These are phyloP conservation scores for Drosophila sulfurigaster DNA, from an alignment of 1,140 invertebrate species.

Conservation along the genomic window DNA sequence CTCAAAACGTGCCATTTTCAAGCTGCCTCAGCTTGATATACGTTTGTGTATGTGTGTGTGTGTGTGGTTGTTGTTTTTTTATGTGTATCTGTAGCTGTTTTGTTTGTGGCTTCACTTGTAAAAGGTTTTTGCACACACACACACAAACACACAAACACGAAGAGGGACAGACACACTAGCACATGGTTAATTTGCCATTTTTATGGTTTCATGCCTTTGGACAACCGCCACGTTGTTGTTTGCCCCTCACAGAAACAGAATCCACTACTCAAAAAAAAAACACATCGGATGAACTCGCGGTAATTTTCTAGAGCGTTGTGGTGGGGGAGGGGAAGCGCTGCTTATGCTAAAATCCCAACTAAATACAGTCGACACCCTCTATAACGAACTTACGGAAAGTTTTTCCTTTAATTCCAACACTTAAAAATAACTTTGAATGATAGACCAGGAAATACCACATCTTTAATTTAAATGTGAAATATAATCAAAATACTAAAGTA, in stretches of 20 bases:
- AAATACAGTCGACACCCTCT: neutral
- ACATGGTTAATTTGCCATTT: conserved; percentile 81
- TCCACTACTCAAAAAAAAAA: conserved; percentile 9
- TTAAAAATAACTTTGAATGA: neutral
- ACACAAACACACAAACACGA: neutral
- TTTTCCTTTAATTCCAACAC: neutral
- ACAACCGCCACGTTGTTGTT: conserved; percentile 18
- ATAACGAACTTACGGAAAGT: neutral
- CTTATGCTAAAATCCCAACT: conserved; percentile 20
- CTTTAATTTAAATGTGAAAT: neutral
- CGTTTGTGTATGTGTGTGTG: conserved; percentile 23
- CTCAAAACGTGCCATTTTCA: conserved; percentile 78
- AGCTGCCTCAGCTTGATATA: conserved; percentile 60
- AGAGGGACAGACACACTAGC: conserved; percentile 30
- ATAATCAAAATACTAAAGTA: no score
- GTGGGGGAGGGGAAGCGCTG: neutral
- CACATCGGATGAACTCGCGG: conserved; percentile 13
- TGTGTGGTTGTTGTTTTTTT: conserved; percentile 18
- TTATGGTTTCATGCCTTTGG: conserved; percentile 80
- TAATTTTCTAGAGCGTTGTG: conserved; percentile 23
- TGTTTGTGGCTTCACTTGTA: conserved; percentile 74
- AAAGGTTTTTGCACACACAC: conserved; percentile 58
- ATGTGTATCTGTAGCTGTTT: conserved; percentile 51
- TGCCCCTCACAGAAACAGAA: conserved; percentile 39
- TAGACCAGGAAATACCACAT: conserved; percentile 1